Base-by-base conservation (phyloP, 1,140 invertebrate genomes). In the Plectrocnemia conspersa region DNA sequence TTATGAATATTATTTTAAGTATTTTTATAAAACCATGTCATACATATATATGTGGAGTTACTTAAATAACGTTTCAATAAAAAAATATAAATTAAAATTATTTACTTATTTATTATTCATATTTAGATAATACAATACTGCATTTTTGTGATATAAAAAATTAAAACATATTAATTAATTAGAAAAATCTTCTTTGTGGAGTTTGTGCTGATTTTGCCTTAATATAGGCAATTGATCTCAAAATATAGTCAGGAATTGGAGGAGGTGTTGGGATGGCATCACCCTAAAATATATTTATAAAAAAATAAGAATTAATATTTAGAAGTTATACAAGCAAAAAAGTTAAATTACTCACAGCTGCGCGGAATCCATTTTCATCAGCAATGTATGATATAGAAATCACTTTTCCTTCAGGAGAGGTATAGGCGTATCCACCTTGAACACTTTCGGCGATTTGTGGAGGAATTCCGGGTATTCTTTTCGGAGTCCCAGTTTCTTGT, bases 281-380 rank as follows among this genome's bases (percentile, higher is more conserved):
- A 45, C 75, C 74, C 68, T 75, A 66, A 21, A 64, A 66, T 46
- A 55, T 35, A 64, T 22, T 33, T 56, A 52, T 32, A 52, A 45
- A 61, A 21, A 42, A 59, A 47, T 33, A 47, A 16, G 16, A 27
- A 36, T 36, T 38, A 54, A 33, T 16, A 33, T 53, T 33, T 3
- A 18, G 2, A 38, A 11, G 29, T 41, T 19, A 24, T 24, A 24
- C 22, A 36, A 38, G 18, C 10, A 22, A 38, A 3, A 19, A n/a
- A 36, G n/a, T n/a, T 21, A 3, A 6, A 7, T 52, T 16, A 58
- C 63, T 68, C 64, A 73, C 76, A 22, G 64, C 52, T 46, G 78
- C 72, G 35, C 77, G 77, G 71, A 75, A 80, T 59, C 79, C 79
- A 55, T 77, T 75, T 64, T 79, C 77, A 62, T 79, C 78, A 62